phyloP scores from a whole-genome alignment of 2,888 invertebrate species.

The Chymomyza procnemis region DNA sequence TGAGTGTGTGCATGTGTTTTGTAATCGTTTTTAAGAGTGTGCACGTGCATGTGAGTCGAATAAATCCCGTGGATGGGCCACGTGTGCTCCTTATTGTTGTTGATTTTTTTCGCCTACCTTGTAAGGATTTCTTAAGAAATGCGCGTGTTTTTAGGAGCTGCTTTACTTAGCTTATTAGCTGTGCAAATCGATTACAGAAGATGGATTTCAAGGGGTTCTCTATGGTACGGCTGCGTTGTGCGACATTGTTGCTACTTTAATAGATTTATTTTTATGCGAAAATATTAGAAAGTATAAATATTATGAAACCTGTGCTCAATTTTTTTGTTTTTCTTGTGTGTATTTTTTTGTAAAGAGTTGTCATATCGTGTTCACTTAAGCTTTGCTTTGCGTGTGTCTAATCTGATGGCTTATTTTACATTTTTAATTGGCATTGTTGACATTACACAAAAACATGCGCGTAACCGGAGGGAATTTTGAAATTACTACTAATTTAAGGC shows the following conservation, averaged over 20 bases:
- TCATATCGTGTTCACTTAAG: background rate
- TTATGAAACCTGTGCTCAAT: background rate
- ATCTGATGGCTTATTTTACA: slow-evolving; percentile 13
- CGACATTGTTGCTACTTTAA: background rate
- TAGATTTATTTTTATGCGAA: background rate
- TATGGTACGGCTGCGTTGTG: background rate
- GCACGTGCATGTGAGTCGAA: slow-evolving; percentile 22
- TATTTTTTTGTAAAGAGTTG: background rate
- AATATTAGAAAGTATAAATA: background rate
- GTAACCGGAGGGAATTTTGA: too few species aligned
- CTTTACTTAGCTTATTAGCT: background rate
- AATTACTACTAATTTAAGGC: too few species aligned
- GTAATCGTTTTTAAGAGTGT: slow-evolving; percentile 9
- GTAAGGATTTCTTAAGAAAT: background rate
- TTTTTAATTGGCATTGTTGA: slow-evolving; percentile 29
- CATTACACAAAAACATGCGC: background rate
- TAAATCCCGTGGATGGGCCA: slow-evolving; percentile 13
- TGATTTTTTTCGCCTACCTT: background rate
- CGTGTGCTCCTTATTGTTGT: slow-evolving; percentile 13
- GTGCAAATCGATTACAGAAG: background rate
- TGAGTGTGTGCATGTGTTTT: background rate
- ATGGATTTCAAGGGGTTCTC: background rate
- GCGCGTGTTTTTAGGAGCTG: background rate
- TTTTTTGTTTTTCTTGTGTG: background rate
- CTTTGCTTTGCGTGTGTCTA: slow-evolving; percentile 18